phyloP scores from a whole-genome alignment of 2,797 vertebrate genomes.

The Huso huso region DNA sequence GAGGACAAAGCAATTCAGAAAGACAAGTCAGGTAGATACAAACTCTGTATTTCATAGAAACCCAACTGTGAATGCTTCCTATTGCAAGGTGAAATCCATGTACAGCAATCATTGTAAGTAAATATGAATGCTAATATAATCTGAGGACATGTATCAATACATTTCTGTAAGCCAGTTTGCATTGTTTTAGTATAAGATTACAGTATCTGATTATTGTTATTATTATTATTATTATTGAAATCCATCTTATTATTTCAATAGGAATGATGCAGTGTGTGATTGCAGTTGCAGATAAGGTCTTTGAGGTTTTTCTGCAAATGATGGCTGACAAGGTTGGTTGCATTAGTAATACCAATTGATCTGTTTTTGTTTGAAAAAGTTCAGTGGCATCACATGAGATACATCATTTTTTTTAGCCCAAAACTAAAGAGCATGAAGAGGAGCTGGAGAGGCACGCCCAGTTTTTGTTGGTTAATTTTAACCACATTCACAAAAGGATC shows the following conservation, averaged over 20 bases:
- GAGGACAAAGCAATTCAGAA: constrained; percentile 97
- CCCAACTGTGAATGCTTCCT: too few relatives aligned
- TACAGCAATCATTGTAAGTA: too few relatives aligned
- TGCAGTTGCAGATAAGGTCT: constrained; percentile 92
- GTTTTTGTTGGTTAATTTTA: constrained; percentile 92
- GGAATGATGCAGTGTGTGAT: constrained; percentile 98
- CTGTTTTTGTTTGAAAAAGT: too few relatives aligned
- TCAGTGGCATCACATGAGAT: too few relatives aligned
- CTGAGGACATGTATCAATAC: too few relatives aligned
- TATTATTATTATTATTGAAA: neutral
- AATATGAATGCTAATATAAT: too few relatives aligned
- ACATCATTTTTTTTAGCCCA: constrained; percentile 56
- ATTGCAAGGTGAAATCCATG: too few relatives aligned
- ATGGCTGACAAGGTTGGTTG: constrained; percentile 90
- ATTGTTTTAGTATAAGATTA: neutral
- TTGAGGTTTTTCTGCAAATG: constrained; percentile 94
- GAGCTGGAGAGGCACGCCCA: constrained; percentile 92
- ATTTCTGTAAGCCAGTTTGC: neutral
- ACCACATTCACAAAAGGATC: constrained; percentile 96
- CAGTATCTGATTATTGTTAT: neutral
- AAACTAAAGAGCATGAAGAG: constrained; percentile 92
- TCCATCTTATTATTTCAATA: constrained; percentile 32
- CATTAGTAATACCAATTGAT: neutral
- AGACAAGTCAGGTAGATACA: constrained; percentile 82
- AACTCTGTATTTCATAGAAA: too few relatives aligned